A percentile compares a stretch with the other conserved stretches of the same genome.
Evolutionary conservation across 2,797 vertebrate genomes (phyloP).

Genomic region (Threskiornis aethiopicus): DNA sequence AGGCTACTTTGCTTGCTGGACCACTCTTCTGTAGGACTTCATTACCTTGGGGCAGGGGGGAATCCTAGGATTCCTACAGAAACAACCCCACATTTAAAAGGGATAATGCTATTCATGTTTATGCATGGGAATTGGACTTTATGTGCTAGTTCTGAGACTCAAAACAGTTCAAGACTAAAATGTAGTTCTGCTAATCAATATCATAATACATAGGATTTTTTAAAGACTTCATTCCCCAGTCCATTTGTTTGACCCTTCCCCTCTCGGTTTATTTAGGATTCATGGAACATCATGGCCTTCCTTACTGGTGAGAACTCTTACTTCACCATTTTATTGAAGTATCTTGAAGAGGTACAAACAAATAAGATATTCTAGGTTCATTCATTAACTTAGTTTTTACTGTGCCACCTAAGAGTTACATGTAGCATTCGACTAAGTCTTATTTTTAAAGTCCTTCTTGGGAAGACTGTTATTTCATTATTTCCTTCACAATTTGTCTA

Average conservation of each 20-base stretch:
- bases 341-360: not conserved
- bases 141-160: not conserved
- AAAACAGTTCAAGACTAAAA: not conserved
- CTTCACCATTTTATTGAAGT: not conserved
- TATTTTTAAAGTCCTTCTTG: not conserved
- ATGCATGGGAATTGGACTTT: not conserved
- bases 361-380: not conserved
- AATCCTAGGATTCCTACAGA: not conserved
- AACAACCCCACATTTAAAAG: not conserved
- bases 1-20: not conserved
- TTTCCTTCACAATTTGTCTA: not conserved
- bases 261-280: not conserved
- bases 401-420: not conserved
- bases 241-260: not conserved
- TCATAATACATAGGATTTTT: not conserved
- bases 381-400: not conserved
- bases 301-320: not conserved
- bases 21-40: not conserved
- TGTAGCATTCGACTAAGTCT: not conserved
- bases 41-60: no score
- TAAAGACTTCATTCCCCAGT: not conserved
- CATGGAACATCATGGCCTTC: not conserved
- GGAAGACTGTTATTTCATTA: not conserved
- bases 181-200: not conserved
- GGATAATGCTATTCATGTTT: not conserved